Base-by-base conservation (phyloP, 53 echinoderm and acorn worm genomes). In the Holothuria leucospilota region DNA sequence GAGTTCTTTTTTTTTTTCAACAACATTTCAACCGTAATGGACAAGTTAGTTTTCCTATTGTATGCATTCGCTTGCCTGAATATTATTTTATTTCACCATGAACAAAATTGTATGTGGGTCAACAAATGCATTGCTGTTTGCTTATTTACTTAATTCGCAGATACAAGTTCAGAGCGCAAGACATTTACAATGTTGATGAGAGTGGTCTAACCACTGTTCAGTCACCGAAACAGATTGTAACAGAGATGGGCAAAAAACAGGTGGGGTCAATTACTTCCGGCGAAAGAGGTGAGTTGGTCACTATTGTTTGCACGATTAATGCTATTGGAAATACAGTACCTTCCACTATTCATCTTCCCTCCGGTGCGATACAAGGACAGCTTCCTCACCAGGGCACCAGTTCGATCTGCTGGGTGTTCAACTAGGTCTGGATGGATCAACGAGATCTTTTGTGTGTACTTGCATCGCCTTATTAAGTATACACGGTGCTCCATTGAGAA, bases 391-490 rank as follows among this genome's bases (percentile, higher is more conserved):
- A n/a, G n/a, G n/a, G n/a, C n/a, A n/a, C n/a, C 91, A 60, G 66
- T 63, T 66, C 73, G 84, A 18, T 74, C 72, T 64, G 69, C 72
- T 62, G 90, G 86, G 30, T 52, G 20, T 67, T 86, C 82, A 24
- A 91, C 73, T 51, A 72, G 62, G 67, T 83, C 91, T 71, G 87
- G 91, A 83, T 91, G 91, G 91, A 91, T 91, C 77, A 87, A 87
- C 62, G 82, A 68, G 51, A 83, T 59, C 52, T 87, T 91, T 58
- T 62, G 81, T 40, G 69, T 59, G 59, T 91, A 87, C 77, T 63
- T 91, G 62, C 39, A 82, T 25, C 91, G 87, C 71, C 81, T 91
- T 82, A 63, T 87, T 15, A 70, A 82, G 71, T 72, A 69, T 62
- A 59, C 82, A 56, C 59, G 62, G 49, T 81, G 82, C 63, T 59